Evolutionary conservation across 2,888 invertebrate species (phyloP), one percentile per base, ranked within the genome.

Genomic region (Scelioninae gen. 1): DNA sequence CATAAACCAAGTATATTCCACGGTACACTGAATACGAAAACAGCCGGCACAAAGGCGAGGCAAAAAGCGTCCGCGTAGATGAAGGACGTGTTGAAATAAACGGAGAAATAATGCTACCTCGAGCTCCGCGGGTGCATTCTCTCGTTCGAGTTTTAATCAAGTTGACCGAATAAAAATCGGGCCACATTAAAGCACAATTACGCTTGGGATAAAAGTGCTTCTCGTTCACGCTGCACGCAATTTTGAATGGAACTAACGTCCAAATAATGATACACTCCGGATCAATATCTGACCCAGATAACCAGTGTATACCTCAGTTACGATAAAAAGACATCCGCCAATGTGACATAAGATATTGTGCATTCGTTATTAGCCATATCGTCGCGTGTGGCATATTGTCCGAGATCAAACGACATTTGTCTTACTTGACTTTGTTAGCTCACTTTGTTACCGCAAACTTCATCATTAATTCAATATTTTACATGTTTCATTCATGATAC

Each of bases 341-440:
- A 38, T 13, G 79, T 53, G 72, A 79, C 79, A 66, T 55, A 66
- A 66, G 66, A 45, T 63, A 72, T 72, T 58, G 56, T 58, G 58
- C 32, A 66, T 43, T 72, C 72, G 72, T 71, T 38, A 62, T 71
- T 63, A 62, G n/a, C n/a, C n/a, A n/a, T 47, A 32, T 65, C 63
- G 66, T 78, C 78, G 78, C 79, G 79, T 72, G 79, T 79, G 72
- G 71, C 65, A 72, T 68, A 76, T 69, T 78, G 69, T 78, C 55
- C 62, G 40, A 66, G 29, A 16, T 34, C 51, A 47, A 51, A 62
- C 78, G 55, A 56, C 71, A 69, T 78, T 78, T 69, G 69, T 78
- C 77, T 78, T 56, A 40, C 15, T n/a, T 68, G 76, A 68, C 68
- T 68, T 60, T 53, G 68, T 68, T 62, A 40, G 43, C 68, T 69